Percentiles rank a stretch among this genome's conserved stretches.
phyloP scores from a whole-genome alignment of 2,888 invertebrate species.

The Cheilosia urbana region DNA sequence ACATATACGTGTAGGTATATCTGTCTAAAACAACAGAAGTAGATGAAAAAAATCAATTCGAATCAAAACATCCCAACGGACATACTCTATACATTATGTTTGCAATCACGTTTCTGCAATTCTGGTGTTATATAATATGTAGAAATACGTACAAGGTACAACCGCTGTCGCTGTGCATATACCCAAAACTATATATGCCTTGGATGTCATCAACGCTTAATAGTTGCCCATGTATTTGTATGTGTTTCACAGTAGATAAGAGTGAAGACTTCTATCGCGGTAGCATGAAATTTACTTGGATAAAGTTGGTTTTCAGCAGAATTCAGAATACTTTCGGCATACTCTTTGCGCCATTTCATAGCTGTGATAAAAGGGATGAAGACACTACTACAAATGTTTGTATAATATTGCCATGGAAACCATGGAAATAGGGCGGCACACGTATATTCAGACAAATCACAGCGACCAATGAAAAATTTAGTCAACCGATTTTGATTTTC shows the following conservation, averaged over 20 bases:
- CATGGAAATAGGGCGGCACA: constrained; percentile 67
- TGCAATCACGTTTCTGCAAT: constrained; percentile 64
- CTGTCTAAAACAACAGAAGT: background rate
- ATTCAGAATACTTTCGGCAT: constrained; percentile 1
- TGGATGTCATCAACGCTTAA: constrained; percentile 37
- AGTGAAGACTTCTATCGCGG: constrained; percentile 26
- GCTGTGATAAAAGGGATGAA: constrained; percentile 48
- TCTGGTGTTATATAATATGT: constrained; percentile 18
- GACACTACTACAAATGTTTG: constrained; percentile 41
- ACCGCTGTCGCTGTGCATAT: too few species aligned
- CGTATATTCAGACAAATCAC: constrained; percentile 82
- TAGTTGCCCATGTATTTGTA: constrained; percentile 32
- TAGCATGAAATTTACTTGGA: constrained; percentile 37
- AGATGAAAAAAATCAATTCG: constrained; percentile 76
- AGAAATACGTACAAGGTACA: too few species aligned
- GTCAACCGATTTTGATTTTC: constrained; percentile 84
- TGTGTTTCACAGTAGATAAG: constrained; percentile 5
- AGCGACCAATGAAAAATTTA: constrained; percentile 84
- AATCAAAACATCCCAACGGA: constrained; percentile 84
- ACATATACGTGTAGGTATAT: background rate
- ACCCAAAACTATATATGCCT: background rate
- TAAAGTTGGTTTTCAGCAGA: constrained; percentile 40
- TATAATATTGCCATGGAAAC: constrained; percentile 68
- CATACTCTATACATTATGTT: constrained; percentile 76
- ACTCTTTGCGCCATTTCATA: constrained; percentile 15